phyloP scores from a whole-genome alignment of 2,888 invertebrate species.

The Psylliodes chrysocephalus region DNA sequence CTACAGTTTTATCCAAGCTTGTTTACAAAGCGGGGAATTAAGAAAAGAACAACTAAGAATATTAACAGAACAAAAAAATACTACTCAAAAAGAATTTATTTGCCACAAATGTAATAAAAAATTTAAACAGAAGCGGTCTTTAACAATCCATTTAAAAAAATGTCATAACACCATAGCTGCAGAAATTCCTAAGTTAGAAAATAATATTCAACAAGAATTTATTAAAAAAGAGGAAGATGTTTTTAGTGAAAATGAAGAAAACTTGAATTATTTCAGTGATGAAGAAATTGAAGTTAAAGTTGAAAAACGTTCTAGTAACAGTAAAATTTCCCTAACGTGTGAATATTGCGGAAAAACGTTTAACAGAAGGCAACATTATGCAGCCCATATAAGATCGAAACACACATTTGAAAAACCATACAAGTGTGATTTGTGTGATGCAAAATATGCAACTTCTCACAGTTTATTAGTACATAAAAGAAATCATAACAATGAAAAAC shows the following conservation, averaged over 20 bases:
- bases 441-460: slow-evolving; percentile 50
- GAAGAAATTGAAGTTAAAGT: slow-evolving; percentile 35
- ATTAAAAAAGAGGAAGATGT: slow-evolving; percentile 21
- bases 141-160: slow-evolving; percentile 48
- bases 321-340: slow-evolving; percentile 47
- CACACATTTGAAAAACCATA: slow-evolving; percentile 55
- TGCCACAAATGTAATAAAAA: slow-evolving; percentile 49
- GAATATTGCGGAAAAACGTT: slow-evolving; percentile 53
- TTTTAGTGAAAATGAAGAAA: slow-evolving; percentile 12
- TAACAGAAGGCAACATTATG: slow-evolving; percentile 50
- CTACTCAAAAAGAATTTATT: slow-evolving; percentile 31
- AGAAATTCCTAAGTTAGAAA: slow-evolving; percentile 15
- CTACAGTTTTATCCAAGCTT: slow-evolving; percentile 45
- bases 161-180: slow-evolving; percentile 31
- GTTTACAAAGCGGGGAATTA: slow-evolving; percentile 44
- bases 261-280: slow-evolving; percentile 36
- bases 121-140: slow-evolving; percentile 47
- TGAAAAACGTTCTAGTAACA: slow-evolving; percentile 37
- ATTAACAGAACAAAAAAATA: slow-evolving; percentile 26
- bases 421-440: slow-evolving; percentile 51
- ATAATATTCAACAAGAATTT: slow-evolving; percentile 5
- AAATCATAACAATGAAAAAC: slow-evolving; percentile 51
- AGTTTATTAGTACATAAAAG: slow-evolving; percentile 51
- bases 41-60: slow-evolving; percentile 40
- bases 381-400: slow-evolving; percentile 51